Base-by-base conservation (phyloP, 2,888 invertebrate genomes). In the Scotopteryx bipunctaria region DNA sequence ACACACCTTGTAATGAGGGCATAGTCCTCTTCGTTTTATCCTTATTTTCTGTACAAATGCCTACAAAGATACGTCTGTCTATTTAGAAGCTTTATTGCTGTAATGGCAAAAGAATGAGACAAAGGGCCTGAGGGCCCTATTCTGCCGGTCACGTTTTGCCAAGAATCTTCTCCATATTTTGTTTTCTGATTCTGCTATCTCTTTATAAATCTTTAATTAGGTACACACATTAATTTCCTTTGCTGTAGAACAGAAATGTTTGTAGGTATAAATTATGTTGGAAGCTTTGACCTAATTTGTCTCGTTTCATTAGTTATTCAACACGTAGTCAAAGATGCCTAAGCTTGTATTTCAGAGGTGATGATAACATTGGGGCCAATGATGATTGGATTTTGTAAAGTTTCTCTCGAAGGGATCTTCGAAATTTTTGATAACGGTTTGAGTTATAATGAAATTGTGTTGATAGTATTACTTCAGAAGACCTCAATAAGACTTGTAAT, bases 231-330 rank as follows among this genome's bases (percentile, higher is more conserved):
- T 27, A 11, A n/a, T n/a, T n/a, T 2, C 11, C 3, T 25, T n/a
- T 25, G 3, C 9, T 27, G 9, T 33, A 1, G n/a, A 15, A 40
- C 1, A 15, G 11, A 17, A 11, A 27, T 27, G 17, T 27, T 16
- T 5, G 9, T n/a, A 8, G 13, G 21, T 25, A 23, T 3, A 29
- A 29, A 13, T 40, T 9, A 40, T 27, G 11, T 27, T 16, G 9
- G 11, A 11, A 5, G 11, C 29, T 29, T 29, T 19, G 29, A 3
- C 40, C 29, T 29, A 11, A 29, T 29, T 29, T 40, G 11, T 38
- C 11, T 3, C 17, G 9, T 16, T 16, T 40, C 38, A 40, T 40
- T 40, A 40, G 29, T 29, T 40, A 40, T 40, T 40, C 40, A 19
- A 13, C 17, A 8, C 40, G 40, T 8, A 5, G 29, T n/a, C n/a